These are phyloP conservation scores for Ennomos fuscantarius DNA, from an alignment of 2,888 invertebrate genomes.

Conservation along the genomic window DNA sequence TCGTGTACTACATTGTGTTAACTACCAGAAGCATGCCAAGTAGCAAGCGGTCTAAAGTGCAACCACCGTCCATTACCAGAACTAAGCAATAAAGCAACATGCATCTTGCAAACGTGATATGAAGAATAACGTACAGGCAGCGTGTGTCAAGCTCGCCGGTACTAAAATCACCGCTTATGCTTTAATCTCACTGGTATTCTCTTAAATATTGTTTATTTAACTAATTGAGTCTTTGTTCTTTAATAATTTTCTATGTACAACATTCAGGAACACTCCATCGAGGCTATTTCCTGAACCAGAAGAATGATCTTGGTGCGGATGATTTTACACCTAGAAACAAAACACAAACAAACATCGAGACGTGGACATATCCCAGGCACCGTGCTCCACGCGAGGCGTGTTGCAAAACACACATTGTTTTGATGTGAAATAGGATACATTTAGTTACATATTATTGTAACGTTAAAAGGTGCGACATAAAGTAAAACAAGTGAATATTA, in stretches of 20 bases:
- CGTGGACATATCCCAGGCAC: slow-evolving; percentile 68
- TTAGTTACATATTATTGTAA: slow-evolving; percentile 30
- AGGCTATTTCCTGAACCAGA: slow-evolving; percentile 84
- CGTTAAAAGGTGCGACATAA: slow-evolving; percentile 38
- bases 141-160: slow-evolving; percentile 78
- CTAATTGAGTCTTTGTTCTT: slow-evolving; percentile 84
- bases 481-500: slow-evolving; percentile 34
- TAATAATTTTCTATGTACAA: slow-evolving; percentile 78
- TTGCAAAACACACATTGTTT: slow-evolving; percentile 22
- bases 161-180: slow-evolving; percentile 82
- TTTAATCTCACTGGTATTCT: slow-evolving; percentile 84
- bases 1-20: neutral
- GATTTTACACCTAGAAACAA: slow-evolving; percentile 85
- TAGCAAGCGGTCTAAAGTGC: slow-evolving; percentile 21
- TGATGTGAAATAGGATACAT: slow-evolving; percentile 36
- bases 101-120: slow-evolving; percentile 60
- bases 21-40: slow-evolving; percentile 28
- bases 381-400: slow-evolving; percentile 40
- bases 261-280: slow-evolving; percentile 76
- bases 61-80: slow-evolving; percentile 31
- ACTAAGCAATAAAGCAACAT: slow-evolving; percentile 33
- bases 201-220: slow-evolving; percentile 74
- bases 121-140: slow-evolving; percentile 76
- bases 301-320: slow-evolving; percentile 84
- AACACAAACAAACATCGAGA: slow-evolving; percentile 77